Evolutionary conservation across 1,140 invertebrate species (phyloP).

Genomic region (Oryctes rhinoceros): DNA sequence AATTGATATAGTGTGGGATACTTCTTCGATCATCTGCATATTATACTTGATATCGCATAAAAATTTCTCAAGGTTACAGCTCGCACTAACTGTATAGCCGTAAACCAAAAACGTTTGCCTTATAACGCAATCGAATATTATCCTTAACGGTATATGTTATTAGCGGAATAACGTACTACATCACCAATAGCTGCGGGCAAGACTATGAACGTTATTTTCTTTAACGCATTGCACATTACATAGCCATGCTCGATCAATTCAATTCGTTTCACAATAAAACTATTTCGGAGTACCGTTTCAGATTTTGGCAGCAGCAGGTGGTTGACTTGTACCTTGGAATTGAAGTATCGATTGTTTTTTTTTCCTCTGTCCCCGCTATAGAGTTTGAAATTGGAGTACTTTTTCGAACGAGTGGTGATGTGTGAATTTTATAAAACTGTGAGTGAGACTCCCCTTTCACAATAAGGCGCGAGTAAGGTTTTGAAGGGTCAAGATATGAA

Average conservation of each 20-base stretch:
- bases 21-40: not conserved
- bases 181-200: slow-evolving; percentile 22
- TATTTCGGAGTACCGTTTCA: slow-evolving; percentile 9
- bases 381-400: too few relatives aligned
- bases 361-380: too few relatives aligned
- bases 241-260: slow-evolving; percentile 9
- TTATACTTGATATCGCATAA: not conserved
- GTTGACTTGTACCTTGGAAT: not conserved
- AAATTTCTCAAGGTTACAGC: not conserved
- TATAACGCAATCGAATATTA: slow-evolving; percentile 32
- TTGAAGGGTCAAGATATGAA: too few relatives aligned
- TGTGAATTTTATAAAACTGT: too few relatives aligned
- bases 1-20: not conserved
- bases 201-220: not conserved
- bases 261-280: slow-evolving; percentile 1
- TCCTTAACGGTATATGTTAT: slow-evolving; percentile 26
- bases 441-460: too few relatives aligned
- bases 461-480: too few relatives aligned
- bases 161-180: slow-evolving; percentile 12
- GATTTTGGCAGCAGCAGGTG: slow-evolving; percentile 23
- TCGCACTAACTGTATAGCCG: not conserved
- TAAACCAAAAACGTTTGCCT: not conserved
- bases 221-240: not conserved
- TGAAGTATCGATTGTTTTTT: too few relatives aligned
- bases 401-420: too few relatives aligned